Evolutionary conservation across 2,113 vertebrate species (phyloP), one percentile per base, ranked within the genome.

Genomic region (Melospiza melodia): DNA sequence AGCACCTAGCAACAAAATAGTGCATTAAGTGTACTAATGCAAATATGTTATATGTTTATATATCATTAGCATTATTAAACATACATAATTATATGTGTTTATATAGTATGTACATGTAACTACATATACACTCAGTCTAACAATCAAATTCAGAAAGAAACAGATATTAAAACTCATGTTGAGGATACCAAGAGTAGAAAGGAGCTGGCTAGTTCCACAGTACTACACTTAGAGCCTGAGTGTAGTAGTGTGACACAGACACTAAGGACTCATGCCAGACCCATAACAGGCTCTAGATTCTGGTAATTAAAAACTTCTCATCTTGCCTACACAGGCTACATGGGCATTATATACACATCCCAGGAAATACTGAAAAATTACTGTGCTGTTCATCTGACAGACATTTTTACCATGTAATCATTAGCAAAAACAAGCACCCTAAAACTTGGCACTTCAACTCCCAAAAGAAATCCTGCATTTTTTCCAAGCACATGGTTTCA

Each of bases 401-500:
- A 25, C 11, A 61, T 44, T 82, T 72, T 28, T 72, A 59, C 39
- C 9, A 23, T 12, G 17, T 71, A 28, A 14, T 35, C 10, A 6
- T 3, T 35, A 18, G 35, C 51, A 44, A 59, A 37, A 23, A 3
- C 12, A 18, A 59, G 5, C 33, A 33, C 73, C 10, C 33, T 77
- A 23, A 68, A 44, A 37, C 22, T 17, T 12, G 14, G 44, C 33
- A 12, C 54, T 52, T 52, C 7, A 19, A 5, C 19, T 46, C 28
- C 39, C 18, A 4, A 15, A 61, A 44, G 22, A 33, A 77, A 61
- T 9, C 3, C 22, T 5, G 15, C 18, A 3, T 15, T 8, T 28
- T 35, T 63, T 28, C 8, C 39, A 43, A 0, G 0, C 10, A 15
- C 8, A 4, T 1, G 9, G 30, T 27, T 71, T 89, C 0, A 41